A percentile compares a stretch with the other conserved stretches of the same genome.
phyloP scores from a whole-genome alignment of 1,140 invertebrate genomes.

The Drosophila chauvacae region DNA sequence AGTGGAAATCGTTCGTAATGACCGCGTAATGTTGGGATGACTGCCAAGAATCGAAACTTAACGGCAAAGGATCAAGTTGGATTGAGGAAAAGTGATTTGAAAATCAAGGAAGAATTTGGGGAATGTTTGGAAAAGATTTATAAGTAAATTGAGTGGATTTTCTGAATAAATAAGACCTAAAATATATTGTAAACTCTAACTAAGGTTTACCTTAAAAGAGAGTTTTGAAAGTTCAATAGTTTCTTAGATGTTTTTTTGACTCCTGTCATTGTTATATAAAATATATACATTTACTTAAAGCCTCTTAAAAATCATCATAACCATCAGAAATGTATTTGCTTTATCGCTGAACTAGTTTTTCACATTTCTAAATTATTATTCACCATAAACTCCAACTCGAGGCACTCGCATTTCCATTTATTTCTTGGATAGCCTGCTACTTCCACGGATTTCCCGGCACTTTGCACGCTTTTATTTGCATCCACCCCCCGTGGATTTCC shows the following conservation, averaged over 20 bases:
- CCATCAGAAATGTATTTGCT: neutral
- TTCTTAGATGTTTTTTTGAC: no score
- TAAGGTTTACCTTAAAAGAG: no score
- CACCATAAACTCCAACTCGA: conserved; percentile 10
- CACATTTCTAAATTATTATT: conserved; percentile 9
- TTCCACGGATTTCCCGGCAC: conserved; percentile 69
- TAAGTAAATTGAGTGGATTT: neutral
- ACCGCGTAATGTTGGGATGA: conserved; percentile 26
- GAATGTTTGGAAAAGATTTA: neutral
- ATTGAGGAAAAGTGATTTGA: conserved; percentile 14
- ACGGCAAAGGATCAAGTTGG: conserved; percentile 10
- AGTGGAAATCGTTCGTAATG: conserved; percentile 31
- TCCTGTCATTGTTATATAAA: no score
- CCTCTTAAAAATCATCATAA: neutral
- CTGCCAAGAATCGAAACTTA: conserved; percentile 26
- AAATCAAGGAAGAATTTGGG: neutral
- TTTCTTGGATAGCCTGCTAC: conserved; percentile 51
- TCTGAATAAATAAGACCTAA: no score
- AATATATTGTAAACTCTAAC: no score
- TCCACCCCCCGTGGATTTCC: neutral
- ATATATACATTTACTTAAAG: neutral
- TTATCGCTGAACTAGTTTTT: conserved; percentile 7
- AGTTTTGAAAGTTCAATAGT: no score
- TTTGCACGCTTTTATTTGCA: conserved; percentile 44
- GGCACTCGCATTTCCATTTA: conserved; percentile 32